Evolutionary conservation across 2,888 invertebrate species (phyloP).

Genomic region (Tanypteryx hageni): DNA sequence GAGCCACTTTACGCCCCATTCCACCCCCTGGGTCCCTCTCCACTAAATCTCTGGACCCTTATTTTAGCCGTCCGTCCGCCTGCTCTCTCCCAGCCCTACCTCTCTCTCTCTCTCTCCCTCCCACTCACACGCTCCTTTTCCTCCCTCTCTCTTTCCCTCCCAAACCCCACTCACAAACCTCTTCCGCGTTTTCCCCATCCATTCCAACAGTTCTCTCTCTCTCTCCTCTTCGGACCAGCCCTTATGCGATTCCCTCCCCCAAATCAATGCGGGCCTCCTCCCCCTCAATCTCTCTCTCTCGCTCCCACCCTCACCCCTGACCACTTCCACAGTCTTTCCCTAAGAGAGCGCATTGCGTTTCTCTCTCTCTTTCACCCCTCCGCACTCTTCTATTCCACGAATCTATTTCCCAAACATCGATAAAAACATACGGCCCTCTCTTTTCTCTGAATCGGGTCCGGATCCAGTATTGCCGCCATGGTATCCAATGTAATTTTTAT

Average conservation of each 20-base stretch:
- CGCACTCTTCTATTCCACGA: background rate
- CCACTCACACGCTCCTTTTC: background rate
- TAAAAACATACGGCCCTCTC: too few relatives aligned
- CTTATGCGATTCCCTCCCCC: background rate
- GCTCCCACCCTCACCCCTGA: background rate
- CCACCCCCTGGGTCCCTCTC: slow-evolving; percentile 8
- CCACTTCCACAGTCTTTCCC: background rate
- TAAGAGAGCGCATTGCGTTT: background rate
- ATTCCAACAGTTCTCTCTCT: background rate
- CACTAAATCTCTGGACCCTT: slow-evolving; percentile 61
- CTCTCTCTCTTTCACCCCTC: background rate
- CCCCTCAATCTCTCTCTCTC: background rate
- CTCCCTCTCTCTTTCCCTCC: background rate
- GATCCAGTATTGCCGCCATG: too few relatives aligned
- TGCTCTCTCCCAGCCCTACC: background rate
- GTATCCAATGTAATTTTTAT: too few relatives aligned
- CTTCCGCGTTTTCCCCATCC: background rate
- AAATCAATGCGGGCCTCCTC: background rate
- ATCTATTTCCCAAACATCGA: too few relatives aligned
- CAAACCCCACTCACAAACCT: background rate
- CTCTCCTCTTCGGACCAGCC: background rate
- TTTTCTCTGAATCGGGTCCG: too few relatives aligned
- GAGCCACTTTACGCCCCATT: slow-evolving; percentile 63
- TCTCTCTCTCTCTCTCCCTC: background rate
- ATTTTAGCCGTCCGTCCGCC: slow-evolving; percentile 22